These are phyloP conservation scores for Branchellion lobata DNA, from an alignment of 2,888 invertebrate species.

Conservation along the genomic window DNA sequence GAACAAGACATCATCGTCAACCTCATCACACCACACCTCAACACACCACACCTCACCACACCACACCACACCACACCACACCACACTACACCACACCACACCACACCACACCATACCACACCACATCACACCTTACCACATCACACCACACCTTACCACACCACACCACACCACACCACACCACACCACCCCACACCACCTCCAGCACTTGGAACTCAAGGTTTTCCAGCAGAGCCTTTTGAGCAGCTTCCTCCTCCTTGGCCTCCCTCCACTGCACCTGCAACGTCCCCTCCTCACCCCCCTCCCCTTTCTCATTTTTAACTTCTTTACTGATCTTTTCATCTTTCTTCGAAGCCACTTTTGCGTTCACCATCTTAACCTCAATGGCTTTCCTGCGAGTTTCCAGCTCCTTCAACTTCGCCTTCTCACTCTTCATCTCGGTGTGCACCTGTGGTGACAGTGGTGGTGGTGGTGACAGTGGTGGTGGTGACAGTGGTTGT, in stretches of 20 bases:
- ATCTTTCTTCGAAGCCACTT: background rate
- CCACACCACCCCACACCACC: slow-evolving; percentile 26
- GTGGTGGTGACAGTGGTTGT: no score
- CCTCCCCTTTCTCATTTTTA: background rate
- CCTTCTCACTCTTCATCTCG: slow-evolving; percentile 14
- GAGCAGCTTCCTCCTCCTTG: slow-evolving; percentile 34
- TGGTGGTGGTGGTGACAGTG: background rate
- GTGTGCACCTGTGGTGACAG: slow-evolving; percentile 3
- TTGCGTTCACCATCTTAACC: background rate
- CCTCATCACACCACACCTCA: no score
- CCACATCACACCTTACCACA: no score
- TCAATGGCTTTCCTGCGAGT: background rate
- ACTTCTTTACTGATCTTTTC: background rate
- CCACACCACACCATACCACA: no score
- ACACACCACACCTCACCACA: no score
- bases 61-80: no score
- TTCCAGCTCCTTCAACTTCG: slow-evolving; percentile 35
- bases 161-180: no score
- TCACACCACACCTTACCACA: no score
- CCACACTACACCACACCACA: no score
- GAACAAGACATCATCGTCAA: no score
- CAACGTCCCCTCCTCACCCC: background rate
- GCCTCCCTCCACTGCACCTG: slow-evolving; percentile 27
- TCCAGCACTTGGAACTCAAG: slow-evolving; percentile 46
- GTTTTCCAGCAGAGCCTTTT: slow-evolving; percentile 34